Conservation (phyloP, 2,888 invertebrate genomes). For the Chymomyza caudatula region DNA sequence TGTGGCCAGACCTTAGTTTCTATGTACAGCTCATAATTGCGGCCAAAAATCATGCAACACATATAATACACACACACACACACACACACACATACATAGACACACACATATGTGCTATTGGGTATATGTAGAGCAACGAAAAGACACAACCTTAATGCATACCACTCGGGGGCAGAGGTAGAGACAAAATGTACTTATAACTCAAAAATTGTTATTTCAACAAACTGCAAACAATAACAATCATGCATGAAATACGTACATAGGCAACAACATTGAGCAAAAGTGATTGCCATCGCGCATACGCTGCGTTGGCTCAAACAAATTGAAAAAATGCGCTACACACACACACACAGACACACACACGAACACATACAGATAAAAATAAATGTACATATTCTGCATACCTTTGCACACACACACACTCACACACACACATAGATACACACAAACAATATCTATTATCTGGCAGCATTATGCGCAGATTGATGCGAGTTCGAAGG, state of each 20-base stretch:
- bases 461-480: conserved; percentile 61
- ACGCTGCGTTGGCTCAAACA: conserved; percentile 37
- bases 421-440: conserved; percentile 43
- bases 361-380: neutral
- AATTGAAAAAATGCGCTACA: conserved; percentile 11
- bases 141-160: no score
- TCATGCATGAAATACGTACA: conserved; percentile 60
- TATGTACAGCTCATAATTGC: conserved; percentile 52
- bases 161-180: no score
- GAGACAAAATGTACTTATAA: conserved; percentile 35
- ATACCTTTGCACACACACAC: neutral
- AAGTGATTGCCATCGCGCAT: conserved; percentile 52
- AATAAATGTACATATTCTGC: no score
- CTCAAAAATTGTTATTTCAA: conserved; percentile 44
- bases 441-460: conserved; percentile 65
- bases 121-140: neutral
- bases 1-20: conserved; percentile 30
- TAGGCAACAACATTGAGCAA: neutral
- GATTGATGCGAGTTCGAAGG: conserved; percentile 60
- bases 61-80: neutral
- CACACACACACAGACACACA: conserved; percentile 20
- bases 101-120: neutral
- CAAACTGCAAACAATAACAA: conserved; percentile 70
- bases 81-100: neutral
- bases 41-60: conserved; percentile 39